phyloP scores from a whole-genome alignment of 37 sponge, comb jelly and placozoan species.

The Sycon ciliatum region DNA sequence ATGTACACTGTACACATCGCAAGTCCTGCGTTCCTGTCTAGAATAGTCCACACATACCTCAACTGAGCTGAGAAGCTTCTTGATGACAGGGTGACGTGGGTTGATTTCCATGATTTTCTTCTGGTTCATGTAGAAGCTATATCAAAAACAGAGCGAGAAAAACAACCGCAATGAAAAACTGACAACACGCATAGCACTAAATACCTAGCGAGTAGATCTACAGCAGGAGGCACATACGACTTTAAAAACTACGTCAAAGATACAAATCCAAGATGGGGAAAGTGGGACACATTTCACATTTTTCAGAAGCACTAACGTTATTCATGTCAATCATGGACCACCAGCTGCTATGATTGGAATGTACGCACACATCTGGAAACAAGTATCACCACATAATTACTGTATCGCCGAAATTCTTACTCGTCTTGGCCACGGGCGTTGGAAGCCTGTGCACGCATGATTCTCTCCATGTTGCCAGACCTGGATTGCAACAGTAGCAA shows the following conservation, averaged over 20 bases:
- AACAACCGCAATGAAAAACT: neutral
- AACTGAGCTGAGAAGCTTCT: constrained; percentile 65
- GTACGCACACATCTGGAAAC: no score
- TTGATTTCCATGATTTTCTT: constrained; percentile 96
- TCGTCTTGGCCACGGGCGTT: constrained; percentile 63
- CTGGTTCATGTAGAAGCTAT: constrained; percentile 72
- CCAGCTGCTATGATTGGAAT: no score
- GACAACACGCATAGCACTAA: no score
- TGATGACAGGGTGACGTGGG: constrained; percentile 87
- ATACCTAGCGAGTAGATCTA: no score
- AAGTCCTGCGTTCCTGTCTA: neutral
- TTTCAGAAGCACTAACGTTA: no score
- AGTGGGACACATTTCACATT: no score
- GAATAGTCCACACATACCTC: constrained; percentile 13
- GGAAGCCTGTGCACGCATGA: constrained; percentile 92
- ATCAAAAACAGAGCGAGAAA: neutral
- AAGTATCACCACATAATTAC: no score
- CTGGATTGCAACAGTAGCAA: constrained; percentile 16
- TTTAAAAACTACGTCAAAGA: no score
- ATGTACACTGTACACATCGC: no score
- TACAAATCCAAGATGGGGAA: no score
- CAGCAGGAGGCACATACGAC: no score
- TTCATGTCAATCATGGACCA: constrained; percentile 6
- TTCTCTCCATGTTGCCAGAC: constrained; percentile 97
- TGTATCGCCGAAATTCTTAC: no score